These are phyloP conservation scores for Pristionchus exspectatus DNA, from an alignment of 2,888 invertebrate genomes.

Conservation along the genomic window DNA sequence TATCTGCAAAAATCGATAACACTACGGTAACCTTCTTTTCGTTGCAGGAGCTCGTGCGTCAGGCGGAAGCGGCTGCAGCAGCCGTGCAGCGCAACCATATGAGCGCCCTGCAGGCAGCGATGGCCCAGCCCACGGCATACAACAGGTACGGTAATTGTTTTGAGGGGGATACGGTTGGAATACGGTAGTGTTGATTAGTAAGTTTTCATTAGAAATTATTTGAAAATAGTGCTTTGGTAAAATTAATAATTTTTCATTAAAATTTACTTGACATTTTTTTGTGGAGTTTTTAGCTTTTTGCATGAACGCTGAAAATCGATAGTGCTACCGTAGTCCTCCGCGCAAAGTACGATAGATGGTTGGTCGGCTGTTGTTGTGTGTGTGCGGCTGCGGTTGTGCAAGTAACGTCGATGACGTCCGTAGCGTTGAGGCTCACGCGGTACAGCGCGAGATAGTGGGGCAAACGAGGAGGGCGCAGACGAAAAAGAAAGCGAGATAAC, in stretches of 20 bases:
- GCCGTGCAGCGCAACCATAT: constrained; percentile 43
- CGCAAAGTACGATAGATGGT: background rate
- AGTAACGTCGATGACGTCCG: background rate
- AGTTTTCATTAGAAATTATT: too few relatives aligned
- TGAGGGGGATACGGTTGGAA: background rate
- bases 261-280: too few relatives aligned
- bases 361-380: background rate
- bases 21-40: background rate
- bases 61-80: background rate
- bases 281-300: background rate
- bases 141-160: constrained; percentile 46
- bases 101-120: constrained; percentile 39
- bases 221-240: too few relatives aligned
- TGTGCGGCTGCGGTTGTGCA: background rate
- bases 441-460: background rate
- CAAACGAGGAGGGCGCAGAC: background rate
- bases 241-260: too few relatives aligned
- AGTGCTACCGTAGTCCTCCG: too few relatives aligned
- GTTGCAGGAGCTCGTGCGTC: constrained; percentile 33
- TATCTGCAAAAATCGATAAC: background rate
- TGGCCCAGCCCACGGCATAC: constrained; percentile 45
- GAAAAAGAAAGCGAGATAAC: background rate
- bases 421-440: background rate
- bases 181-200: background rate
- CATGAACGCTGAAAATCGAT: too few relatives aligned